Conservation (phyloP, 2,888 invertebrate species). For the Crepidodera aurea region DNA sequence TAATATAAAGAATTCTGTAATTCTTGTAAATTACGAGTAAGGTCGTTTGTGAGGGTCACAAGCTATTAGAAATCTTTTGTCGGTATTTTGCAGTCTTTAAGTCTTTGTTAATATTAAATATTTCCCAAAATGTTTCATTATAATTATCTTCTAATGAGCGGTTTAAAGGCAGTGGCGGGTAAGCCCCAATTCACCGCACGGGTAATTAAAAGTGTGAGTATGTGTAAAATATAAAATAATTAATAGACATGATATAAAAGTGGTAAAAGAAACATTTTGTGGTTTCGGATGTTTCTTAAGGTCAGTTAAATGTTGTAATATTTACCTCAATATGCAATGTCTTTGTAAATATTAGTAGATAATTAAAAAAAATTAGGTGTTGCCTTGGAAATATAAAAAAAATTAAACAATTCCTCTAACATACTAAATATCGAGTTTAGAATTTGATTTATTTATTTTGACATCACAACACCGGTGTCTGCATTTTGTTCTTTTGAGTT, state of each 20-base stretch:
- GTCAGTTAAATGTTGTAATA: neutral
- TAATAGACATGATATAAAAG: too few relatives aligned
- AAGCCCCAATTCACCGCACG: too few relatives aligned
- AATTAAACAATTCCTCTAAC: too few relatives aligned
- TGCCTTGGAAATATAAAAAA: neutral
- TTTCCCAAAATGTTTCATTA: conserved; percentile 12
- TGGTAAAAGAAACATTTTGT: neutral
- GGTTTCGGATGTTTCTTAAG: neutral
- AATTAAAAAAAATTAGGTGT: neutral
- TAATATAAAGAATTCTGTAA: neutral
- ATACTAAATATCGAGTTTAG: too few relatives aligned
- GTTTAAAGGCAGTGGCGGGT: neutral
- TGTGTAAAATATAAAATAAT: too few relatives aligned
- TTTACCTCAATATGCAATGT: too few relatives aligned
- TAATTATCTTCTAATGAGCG: neutral
- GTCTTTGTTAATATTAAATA: neutral
- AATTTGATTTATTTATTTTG: neutral
- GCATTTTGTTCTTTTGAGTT: too few relatives aligned
- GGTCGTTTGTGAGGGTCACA: neutral
- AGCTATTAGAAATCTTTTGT: conserved; percentile 8
- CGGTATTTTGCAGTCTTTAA: neutral
- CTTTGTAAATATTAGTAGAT: neutral
- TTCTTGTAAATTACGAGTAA: neutral
- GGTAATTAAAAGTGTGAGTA: too few relatives aligned
- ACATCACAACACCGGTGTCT: neutral